Evolutionary conservation across 2,888 invertebrate genomes (phyloP).

Genomic region (Andricus quercusramuli): DNA sequence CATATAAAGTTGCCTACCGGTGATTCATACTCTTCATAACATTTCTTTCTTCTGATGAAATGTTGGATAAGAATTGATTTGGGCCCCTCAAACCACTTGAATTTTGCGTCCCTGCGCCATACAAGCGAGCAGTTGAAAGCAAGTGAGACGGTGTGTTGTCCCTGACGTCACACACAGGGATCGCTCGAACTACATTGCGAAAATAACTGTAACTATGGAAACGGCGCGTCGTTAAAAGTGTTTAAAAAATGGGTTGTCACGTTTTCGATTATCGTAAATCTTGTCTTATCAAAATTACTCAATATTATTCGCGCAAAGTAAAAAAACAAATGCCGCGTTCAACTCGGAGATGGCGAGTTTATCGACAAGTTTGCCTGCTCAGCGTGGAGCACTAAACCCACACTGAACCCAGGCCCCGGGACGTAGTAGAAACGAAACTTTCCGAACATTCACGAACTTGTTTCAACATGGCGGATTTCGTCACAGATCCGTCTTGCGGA

Average conservation of each 20-base stretch:
- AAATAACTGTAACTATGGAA: slow-evolving; percentile 38
- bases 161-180: slow-evolving; percentile 10
- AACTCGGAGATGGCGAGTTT: slow-evolving; percentile 15
- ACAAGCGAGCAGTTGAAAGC: slow-evolving; percentile 5
- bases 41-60: background rate
- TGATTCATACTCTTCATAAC: slow-evolving; percentile 6
- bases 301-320: background rate
- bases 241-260: background rate
- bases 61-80: background rate
- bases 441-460: slow-evolving; percentile 17
- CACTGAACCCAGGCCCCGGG: slow-evolving; percentile 38
- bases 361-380: slow-evolving; percentile 34
- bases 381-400: slow-evolving; percentile 25
- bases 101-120: slow-evolving; percentile 11
- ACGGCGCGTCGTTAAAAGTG: slow-evolving; percentile 25
- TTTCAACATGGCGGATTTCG: slow-evolving; percentile 24
- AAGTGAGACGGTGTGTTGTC: slow-evolving; percentile 6
- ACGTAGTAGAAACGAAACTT: slow-evolving; percentile 13
- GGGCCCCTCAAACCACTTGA: slow-evolving; percentile 19
- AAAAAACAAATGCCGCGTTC: slow-evolving; percentile 8
- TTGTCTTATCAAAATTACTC: background rate
- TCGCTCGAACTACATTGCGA: slow-evolving; percentile 19
- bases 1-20: slow-evolving; percentile 25
- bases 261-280: background rate
- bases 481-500: slow-evolving; percentile 5